Conservation (phyloP, 2,113 vertebrate genomes). For the Girardinichthys multiradiatus region DNA sequence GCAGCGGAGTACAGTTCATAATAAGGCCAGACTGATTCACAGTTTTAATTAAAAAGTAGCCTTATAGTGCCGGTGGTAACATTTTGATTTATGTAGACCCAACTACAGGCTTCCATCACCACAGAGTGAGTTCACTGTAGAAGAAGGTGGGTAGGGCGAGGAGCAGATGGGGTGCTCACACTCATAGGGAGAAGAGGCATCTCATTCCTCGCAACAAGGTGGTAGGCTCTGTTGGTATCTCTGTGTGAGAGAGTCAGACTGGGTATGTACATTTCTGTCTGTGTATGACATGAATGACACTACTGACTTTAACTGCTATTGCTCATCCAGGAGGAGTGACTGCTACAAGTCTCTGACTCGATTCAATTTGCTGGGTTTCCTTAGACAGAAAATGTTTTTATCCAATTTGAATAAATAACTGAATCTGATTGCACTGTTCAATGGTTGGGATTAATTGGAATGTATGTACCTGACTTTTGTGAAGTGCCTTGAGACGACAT, state of each 20-base stretch:
- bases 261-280: conserved; percentile 19
- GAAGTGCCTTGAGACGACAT: no score
- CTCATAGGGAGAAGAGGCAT: conserved; percentile 28
- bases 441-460: no score
- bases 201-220: conserved; percentile 47
- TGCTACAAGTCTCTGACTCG: no score
- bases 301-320: neutral
- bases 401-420: no score
- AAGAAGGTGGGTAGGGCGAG: conserved; percentile 3
- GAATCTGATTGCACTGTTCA: no score
- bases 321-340: no score
- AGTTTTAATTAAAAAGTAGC: conserved; percentile 82
- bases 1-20: conserved; percentile 77
- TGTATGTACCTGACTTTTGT: no score
- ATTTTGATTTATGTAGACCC: conserved; percentile 74
- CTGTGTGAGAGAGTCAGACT: conserved; percentile 17
- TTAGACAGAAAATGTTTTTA: no score
- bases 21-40: conserved; percentile 76
- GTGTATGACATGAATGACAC: neutral
- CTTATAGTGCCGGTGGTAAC: conserved; percentile 65
- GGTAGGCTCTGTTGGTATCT: conserved; percentile 36
- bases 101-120: conserved; percentile 57
- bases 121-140: conserved; percentile 44
- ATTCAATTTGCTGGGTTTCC: no score
- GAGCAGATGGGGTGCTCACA: conserved; percentile 11